A percentile compares a stretch with the other conserved stretches of the same genome.
Conservation (phyloP, 2,888 invertebrate species). For the Pegoplata infirma region DNA sequence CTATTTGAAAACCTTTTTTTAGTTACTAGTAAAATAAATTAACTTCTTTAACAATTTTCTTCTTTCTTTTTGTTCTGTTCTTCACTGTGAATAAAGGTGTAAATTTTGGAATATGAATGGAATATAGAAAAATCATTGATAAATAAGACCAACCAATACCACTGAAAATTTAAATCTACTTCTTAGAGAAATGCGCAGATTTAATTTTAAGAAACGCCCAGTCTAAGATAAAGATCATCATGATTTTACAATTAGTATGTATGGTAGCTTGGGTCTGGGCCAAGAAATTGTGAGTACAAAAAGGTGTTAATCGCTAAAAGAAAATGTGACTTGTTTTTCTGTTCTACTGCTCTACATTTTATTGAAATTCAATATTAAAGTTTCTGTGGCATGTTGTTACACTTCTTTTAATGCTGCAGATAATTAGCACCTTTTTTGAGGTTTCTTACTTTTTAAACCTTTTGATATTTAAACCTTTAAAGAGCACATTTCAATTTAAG, state of each 20-base stretch:
- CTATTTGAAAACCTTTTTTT: conserved; percentile 47
- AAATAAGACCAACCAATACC: conserved; percentile 30
- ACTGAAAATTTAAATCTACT: background rate
- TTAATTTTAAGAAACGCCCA: background rate
- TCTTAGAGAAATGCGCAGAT: conserved; percentile 7
- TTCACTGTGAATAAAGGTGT: conserved; percentile 23
- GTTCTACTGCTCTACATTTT: conserved; percentile 59
- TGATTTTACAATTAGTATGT: conserved; percentile 56
- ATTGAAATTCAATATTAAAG: background rate
- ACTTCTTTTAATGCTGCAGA: background rate
- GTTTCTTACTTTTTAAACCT: background rate
- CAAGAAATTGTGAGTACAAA: background rate
- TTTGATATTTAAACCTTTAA: background rate
- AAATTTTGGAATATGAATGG: conserved; percentile 35
- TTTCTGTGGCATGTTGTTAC: background rate
- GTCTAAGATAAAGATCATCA: conserved; percentile 26
- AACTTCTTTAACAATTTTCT: conserved; percentile 7
- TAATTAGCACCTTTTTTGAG: conserved; percentile 45
- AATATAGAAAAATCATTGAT: conserved; percentile 36
- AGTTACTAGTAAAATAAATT: conserved; percentile 37
- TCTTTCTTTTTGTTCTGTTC: conserved; percentile 7
- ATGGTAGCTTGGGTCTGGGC: background rate
- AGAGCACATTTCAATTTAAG: too few relatives aligned
- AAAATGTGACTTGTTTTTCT: conserved; percentile 23
- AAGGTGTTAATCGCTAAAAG: conserved; percentile 35